Evolutionary conservation across 2,888 invertebrate genomes (phyloP).

Genomic region (Emmelina monodactyla): DNA sequence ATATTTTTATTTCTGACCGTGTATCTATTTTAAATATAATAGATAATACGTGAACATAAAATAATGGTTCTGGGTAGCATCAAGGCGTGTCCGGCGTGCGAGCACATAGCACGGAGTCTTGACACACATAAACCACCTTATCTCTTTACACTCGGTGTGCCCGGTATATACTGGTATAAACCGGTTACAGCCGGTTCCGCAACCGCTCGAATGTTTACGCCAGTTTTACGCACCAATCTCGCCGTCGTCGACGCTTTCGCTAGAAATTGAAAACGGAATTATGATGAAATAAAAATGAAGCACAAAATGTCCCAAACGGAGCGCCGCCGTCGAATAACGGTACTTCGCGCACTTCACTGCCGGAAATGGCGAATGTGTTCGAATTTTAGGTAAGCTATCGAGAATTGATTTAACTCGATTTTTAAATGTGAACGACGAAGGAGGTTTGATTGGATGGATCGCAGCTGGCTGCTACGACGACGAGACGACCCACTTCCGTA

Average conservation of each 20-base stretch:
- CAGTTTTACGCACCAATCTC: conserved; percentile 60
- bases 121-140: conserved; percentile 59
- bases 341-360: conserved; percentile 33
- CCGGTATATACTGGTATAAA: conserved; percentile 51
- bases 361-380: conserved; percentile 44
- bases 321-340: conserved; percentile 24
- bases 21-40: too few relatives aligned
- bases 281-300: conserved; percentile 50
- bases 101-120: conserved; percentile 60
- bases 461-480: too few relatives aligned
- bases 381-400: conserved; percentile 38
- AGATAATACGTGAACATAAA: too few relatives aligned
- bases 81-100: conserved; percentile 29
- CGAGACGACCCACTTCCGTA: too few relatives aligned
- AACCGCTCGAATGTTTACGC: conserved; percentile 57
- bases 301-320: conserved; percentile 20
- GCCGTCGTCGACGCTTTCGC: conserved; percentile 28
- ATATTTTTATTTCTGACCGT: too few relatives aligned
- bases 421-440: too few relatives aligned
- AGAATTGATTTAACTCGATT: conserved; percentile 38
- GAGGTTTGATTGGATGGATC: too few relatives aligned
- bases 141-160: conserved; percentile 57
- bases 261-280: conserved; percentile 60
- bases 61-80: too few relatives aligned
- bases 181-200: conserved; percentile 48